A percentile compares a stretch with the other conserved stretches of the same genome.
These are phyloP conservation scores for Lycaena phlaeas DNA, from an alignment of 2,888 invertebrate species.

Conservation along the genomic window DNA sequence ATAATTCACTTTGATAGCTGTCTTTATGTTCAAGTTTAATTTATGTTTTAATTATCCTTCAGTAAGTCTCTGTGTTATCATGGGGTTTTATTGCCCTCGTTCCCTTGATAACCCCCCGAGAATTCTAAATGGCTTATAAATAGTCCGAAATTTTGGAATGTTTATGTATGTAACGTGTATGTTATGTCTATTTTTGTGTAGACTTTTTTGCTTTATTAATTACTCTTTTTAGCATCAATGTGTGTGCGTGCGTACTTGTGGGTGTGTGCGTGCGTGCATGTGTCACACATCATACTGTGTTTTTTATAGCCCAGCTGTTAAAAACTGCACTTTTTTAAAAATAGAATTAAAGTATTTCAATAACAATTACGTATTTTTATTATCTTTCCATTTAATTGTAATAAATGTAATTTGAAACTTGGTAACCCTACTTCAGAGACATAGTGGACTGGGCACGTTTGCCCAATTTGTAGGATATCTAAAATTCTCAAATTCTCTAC, in stretches of 20 bases:
- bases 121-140: neutral
- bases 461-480: constrained; percentile 12
- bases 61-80: constrained; percentile 1
- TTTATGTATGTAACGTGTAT: too few species aligned
- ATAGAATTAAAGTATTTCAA: neutral
- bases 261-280: too few species aligned
- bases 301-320: neutral
- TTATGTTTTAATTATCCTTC: constrained; percentile 17
- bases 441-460: constrained; percentile 1
- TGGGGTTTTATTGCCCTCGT: neutral
- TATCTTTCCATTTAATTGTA: neutral
- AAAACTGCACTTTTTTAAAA: neutral
- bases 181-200: too few species aligned
- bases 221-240: too few species aligned
- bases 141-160: neutral
- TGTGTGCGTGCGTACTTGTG: too few species aligned
- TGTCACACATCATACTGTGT: neutral
- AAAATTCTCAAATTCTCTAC: constrained; percentile 11
- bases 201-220: too few species aligned
- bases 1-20: constrained; percentile 12
- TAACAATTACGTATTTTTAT: neutral
- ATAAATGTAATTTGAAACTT: neutral
- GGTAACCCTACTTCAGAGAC: neutral
- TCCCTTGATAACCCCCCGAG: neutral
- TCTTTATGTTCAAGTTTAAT: constrained; percentile 7